These are phyloP conservation scores for Silvanus unidentatus DNA, from an alignment of 2,888 invertebrate species.

Conservation along the genomic window DNA sequence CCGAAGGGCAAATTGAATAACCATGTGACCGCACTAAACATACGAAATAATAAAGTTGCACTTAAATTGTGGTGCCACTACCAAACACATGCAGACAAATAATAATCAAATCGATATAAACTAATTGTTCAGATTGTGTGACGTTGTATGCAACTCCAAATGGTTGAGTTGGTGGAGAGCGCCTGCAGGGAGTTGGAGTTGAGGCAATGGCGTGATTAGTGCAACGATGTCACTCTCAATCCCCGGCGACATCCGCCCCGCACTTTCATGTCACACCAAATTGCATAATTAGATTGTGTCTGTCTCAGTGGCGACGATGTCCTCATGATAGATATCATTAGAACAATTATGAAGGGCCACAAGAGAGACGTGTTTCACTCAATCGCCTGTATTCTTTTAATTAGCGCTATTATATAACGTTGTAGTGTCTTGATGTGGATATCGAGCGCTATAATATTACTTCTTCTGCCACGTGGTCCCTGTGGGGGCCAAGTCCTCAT, in stretches of 20 bases:
- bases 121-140: constrained; percentile 34
- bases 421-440: no score
- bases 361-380: neutral
- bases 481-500: no score
- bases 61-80: no score
- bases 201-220: constrained; percentile 32
- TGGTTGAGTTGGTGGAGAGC: constrained; percentile 10
- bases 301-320: constrained; percentile 34
- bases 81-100: no score
- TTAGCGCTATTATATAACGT: neutral
- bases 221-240: constrained; percentile 42
- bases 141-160: constrained; percentile 19
- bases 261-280: constrained; percentile 38
- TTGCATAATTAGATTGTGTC: constrained; percentile 44
- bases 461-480: no score
- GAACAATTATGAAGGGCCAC: constrained; percentile 36
- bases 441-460: no score
- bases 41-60: no score
- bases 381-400: neutral
- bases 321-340: constrained; percentile 39
- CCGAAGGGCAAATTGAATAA: constrained; percentile 2
- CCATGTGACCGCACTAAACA: no score
- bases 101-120: constrained; percentile 25
- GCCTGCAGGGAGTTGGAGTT: constrained; percentile 27
- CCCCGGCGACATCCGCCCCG: constrained; percentile 32